Percentiles rank a stretch among this genome's conserved stretches.
These are phyloP conservation scores for Diaperis boleti DNA, from an alignment of 2,888 invertebrate species.

Conservation along the genomic window DNA sequence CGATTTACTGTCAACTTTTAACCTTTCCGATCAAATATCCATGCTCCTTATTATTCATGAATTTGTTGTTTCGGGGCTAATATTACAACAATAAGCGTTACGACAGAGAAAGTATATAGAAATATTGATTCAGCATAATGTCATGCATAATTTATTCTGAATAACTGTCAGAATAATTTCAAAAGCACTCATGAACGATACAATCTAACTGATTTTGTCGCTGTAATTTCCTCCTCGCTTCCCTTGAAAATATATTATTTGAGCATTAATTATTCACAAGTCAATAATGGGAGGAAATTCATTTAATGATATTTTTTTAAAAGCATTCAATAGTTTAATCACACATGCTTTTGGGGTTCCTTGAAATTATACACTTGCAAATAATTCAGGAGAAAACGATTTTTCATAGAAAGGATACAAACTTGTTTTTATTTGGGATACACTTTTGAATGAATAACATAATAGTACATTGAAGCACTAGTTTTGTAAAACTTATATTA, in stretches of 20 bases:
- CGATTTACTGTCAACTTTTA: constrained; percentile 3
- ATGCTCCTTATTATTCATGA: constrained; percentile 5
- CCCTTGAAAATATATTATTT: constrained; percentile 30
- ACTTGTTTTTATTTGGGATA: no score
- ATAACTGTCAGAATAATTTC: constrained; percentile 35
- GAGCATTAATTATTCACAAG: constrained; percentile 27
- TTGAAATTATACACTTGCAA: no score
- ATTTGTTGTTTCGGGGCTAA: constrained; percentile 23
- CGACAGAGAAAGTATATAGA: constrained; percentile 20
- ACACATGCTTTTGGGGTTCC: no score
- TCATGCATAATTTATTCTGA: constrained; percentile 32
- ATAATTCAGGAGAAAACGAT: no score
- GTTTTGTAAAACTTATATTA: no score
- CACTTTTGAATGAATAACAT: no score
- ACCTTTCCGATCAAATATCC: constrained; percentile 7
- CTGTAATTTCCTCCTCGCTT: constrained; percentile 33
- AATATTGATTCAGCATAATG: constrained; percentile 33
- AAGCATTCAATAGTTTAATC: constrained; percentile 1
- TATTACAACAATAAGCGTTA: constrained; percentile 18
- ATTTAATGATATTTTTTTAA: constrained; percentile 10
- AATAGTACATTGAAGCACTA: no score
- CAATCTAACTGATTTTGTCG: constrained; percentile 32
- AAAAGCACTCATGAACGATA: constrained; percentile 34
- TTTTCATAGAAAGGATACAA: no score
- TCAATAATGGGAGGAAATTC: constrained; percentile 6